Base-by-base conservation (phyloP, 1,140 invertebrate genomes). In the Melitaea cinxia region DNA sequence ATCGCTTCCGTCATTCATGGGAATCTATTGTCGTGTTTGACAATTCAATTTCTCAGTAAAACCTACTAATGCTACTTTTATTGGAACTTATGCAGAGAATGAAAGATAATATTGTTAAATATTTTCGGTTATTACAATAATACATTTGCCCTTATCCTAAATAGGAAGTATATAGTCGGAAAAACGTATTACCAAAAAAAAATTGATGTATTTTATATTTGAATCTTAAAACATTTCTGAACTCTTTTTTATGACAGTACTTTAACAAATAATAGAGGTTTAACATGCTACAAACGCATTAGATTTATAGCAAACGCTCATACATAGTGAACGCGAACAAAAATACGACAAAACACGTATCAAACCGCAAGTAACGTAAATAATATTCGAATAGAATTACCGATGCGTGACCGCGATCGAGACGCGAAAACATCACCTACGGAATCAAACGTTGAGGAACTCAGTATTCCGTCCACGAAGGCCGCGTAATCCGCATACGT, bases 31-130 rank as follows among this genome's bases (percentile, higher is more conserved):
- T 75, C 67, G 73, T 9, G 37, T 63, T 72, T 72, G 67, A 88
- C 80, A 85, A 83, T 83, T 88, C 78, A 88, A 85, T 85, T 47
- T 47, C 77, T 78, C 49, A 35, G 78, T 65, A 74, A 69, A 19
- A 47, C 15, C 37, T 17, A 47, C 17, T 47, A 24, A 47, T 47
- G 42, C 42, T 47, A 23, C 42, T 47, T 47, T 39, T 24, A 15
- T 7, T 42, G 19, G 12, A 23, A 42, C 7, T 42, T 2, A 7
- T 9, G 19, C 17, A 19, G 10, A 21, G 10, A 47, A 47, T 4
- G 2, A n/a, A 42, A 42, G 14, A 42, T 47, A 47, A 47, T 47
- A 17, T 14, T 23, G 4, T 4, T 47, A 47, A 47, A 47, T 23
- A 47, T 47, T 47, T 47, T 47, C 23, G 42, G 19, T 47, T 47